Conservation (phyloP, 2,888 invertebrate species). For the Electrophaes corylata region DNA sequence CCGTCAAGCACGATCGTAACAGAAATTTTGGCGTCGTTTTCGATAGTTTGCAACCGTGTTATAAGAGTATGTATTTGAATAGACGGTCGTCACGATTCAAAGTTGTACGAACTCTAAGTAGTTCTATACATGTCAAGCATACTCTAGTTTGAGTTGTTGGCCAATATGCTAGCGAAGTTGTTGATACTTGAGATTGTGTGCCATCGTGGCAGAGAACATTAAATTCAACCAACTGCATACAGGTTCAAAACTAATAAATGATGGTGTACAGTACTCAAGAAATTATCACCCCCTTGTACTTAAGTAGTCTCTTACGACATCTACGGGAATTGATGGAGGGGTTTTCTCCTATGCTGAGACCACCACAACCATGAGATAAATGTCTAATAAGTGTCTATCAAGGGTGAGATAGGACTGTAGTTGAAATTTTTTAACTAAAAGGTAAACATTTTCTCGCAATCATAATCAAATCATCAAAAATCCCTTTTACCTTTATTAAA, state of each 20-base stretch:
- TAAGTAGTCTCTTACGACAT: too few species aligned
- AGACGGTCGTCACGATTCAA: not conserved
- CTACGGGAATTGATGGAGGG: too few species aligned
- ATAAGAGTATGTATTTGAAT: not conserved
- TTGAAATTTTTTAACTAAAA: not conserved
- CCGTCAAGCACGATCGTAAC: too few species aligned
- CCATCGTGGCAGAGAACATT: not conserved
- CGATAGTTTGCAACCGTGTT: not conserved
- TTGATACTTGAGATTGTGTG: slow-evolving; percentile 11
- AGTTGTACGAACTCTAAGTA: slow-evolving; percentile 8
- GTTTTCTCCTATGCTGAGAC: too few species aligned
- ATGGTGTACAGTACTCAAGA: too few species aligned
- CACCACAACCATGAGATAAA: too few species aligned
- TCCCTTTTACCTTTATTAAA: not conserved
- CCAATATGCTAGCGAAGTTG: slow-evolving; percentile 12
- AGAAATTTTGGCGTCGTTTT: too few species aligned
- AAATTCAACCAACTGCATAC: not conserved
- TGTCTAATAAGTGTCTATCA: too few species aligned
- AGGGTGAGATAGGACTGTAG: not conserved
- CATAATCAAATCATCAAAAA: not conserved
- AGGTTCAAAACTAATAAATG: too few species aligned
- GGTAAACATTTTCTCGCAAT: not conserved
- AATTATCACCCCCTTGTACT: too few species aligned
- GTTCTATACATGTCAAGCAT: slow-evolving; percentile 6
- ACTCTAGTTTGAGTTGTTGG: slow-evolving; percentile 10